phyloP scores from a whole-genome alignment of 2,888 invertebrate genomes.

The Stenotaenia linearis region DNA sequence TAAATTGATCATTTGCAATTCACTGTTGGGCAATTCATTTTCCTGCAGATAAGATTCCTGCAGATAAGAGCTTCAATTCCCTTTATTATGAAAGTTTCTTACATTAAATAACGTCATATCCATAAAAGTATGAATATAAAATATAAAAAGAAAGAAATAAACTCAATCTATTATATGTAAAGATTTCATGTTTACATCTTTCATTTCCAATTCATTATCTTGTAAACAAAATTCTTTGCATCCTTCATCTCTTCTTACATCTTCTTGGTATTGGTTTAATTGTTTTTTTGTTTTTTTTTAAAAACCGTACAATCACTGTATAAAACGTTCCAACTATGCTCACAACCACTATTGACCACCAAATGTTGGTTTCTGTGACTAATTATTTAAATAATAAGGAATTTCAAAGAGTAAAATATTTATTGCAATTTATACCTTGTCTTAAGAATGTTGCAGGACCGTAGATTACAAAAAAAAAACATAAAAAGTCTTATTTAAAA shows the following conservation, averaged over 20 bases:
- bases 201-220: too few species aligned
- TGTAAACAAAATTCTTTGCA: background rate
- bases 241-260: background rate
- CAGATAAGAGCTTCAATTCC: too few species aligned
- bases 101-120: too few species aligned
- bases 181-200: too few species aligned
- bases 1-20: too few species aligned
- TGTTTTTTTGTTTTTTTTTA: background rate
- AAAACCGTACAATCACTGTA: conserved; percentile 3
- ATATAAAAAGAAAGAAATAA: too few species aligned
- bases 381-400: background rate
- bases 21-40: too few species aligned
- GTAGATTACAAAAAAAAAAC: conserved; percentile 29
- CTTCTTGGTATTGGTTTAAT: too few species aligned
- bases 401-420: background rate
- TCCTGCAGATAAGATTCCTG: too few species aligned
- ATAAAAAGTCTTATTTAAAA: conserved; percentile 8
- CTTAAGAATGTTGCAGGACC: conserved; percentile 27
- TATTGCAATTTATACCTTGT: background rate
- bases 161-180: too few species aligned
- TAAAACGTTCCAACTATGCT: conserved; percentile 27
- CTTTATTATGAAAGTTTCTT: too few species aligned
- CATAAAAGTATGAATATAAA: too few species aligned
- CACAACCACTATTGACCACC: conserved; percentile 12
- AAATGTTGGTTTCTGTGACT: conserved; percentile 26